Evolutionary conservation across 2,888 invertebrate genomes (phyloP).

Genomic region (Netelia melanura): DNA sequence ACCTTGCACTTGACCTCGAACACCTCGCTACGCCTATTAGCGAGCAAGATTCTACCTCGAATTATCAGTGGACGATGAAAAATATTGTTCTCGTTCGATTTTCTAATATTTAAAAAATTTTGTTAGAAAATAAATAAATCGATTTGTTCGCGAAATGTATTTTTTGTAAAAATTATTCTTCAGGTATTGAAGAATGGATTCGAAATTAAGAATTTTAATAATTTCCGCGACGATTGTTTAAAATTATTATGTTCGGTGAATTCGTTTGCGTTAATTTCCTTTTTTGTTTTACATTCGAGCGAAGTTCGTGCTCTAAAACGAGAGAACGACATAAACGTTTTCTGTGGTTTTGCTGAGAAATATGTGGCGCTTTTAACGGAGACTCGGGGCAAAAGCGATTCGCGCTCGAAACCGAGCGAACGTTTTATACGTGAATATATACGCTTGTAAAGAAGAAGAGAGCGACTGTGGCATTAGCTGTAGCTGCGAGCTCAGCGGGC

Average conservation of each 20-base stretch:
- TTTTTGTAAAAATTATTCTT: too few relatives aligned
- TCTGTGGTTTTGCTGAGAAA: slow-evolving; percentile 40
- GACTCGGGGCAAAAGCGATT: slow-evolving; percentile 30
- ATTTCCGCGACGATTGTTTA: too few relatives aligned
- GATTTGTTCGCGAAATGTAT: too few relatives aligned
- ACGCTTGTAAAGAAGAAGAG: not conserved
- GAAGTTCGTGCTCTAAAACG: not conserved
- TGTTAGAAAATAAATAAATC: too few relatives aligned
- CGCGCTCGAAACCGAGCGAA: slow-evolving; percentile 30
- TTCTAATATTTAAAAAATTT: too few relatives aligned
- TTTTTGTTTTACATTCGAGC: not conserved
- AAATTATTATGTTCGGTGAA: not conserved
- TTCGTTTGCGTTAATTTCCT: not conserved
- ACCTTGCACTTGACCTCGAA: slow-evolving; percentile 60
- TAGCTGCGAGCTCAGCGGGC: not conserved
- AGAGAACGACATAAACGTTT: slow-evolving; percentile 48
- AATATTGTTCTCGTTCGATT: not conserved
- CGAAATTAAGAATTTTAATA: too few relatives aligned
- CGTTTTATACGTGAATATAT: not conserved
- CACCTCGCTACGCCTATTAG: slow-evolving; percentile 7
- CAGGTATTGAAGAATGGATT: too few relatives aligned
- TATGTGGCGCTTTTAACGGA: slow-evolving; percentile 20
- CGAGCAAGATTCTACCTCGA: slow-evolving; percentile 22
- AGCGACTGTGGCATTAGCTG: not conserved
- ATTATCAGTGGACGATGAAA: slow-evolving; percentile 53